These are phyloP conservation scores for Lasioglossum vierecki DNA, from an alignment of 2,888 invertebrate species.

Conservation along the genomic window DNA sequence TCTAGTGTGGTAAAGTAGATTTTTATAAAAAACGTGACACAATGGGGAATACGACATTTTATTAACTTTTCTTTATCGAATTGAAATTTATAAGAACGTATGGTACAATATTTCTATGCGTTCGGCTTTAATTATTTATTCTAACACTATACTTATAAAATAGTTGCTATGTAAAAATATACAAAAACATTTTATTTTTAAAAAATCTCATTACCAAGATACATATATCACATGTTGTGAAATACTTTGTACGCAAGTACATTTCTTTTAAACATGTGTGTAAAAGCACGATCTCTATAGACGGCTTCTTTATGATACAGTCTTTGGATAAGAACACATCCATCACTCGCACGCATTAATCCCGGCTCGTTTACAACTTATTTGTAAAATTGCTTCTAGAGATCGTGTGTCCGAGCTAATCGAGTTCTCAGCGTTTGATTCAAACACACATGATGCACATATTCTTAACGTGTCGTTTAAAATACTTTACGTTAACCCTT, in stretches of 20 bases:
- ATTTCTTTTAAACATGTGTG: constrained; percentile 16
- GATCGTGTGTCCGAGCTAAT: constrained; percentile 33
- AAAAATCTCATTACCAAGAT: constrained; percentile 16
- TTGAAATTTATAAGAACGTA: constrained; percentile 11
- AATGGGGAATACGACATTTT: neutral
- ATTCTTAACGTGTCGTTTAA: constrained; percentile 24
- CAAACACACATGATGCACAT: constrained; percentile 30
- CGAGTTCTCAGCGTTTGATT: constrained; percentile 21
- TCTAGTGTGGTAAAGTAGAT: neutral
- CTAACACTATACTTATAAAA: constrained; percentile 21
- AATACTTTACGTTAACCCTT: constrained; percentile 21
- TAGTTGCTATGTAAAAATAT: constrained; percentile 28
- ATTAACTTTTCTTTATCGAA: neutral
- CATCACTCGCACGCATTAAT: constrained; percentile 42
- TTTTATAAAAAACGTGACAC: neutral
- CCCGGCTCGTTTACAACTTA: constrained; percentile 22
- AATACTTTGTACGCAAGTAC: constrained; percentile 37
- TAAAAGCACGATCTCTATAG: constrained; percentile 28
- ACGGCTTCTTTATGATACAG: constrained; percentile 66
- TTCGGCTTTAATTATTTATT: constrained; percentile 20
- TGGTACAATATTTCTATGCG: constrained; percentile 19
- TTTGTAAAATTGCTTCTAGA: constrained; percentile 16
- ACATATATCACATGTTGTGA: constrained; percentile 27
- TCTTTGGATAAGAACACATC: constrained; percentile 71
- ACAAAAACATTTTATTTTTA: constrained; percentile 30